Evolutionary conservation across 1,140 invertebrate species (phyloP).

Genomic region (Drosophila rhopaloa): DNA sequence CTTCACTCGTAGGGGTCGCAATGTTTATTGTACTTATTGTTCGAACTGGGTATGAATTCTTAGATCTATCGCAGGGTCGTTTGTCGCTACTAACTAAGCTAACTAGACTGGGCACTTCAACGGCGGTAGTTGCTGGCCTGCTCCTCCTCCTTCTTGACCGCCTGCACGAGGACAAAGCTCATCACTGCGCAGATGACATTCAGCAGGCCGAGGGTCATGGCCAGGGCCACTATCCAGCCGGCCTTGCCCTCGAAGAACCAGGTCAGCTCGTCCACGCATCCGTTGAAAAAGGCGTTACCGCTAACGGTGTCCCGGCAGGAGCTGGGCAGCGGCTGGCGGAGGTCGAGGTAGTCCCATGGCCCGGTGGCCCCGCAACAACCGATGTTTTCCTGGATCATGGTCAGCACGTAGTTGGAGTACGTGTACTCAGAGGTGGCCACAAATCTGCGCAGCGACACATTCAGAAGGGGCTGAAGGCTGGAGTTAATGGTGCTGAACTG

Average conservation of each 20-base stretch:
- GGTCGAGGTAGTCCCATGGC: conserved; percentile 90
- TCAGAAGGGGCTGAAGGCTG: conserved; percentile 90
- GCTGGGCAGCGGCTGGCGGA: conserved; percentile 91
- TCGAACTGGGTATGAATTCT: conserved; percentile 64
- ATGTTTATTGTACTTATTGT: conserved; percentile 72
- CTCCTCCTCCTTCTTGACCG: conserved; percentile 90
- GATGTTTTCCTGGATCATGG: conserved; percentile 94
- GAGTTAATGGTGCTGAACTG: conserved; percentile 92
- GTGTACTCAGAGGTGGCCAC: conserved; percentile 88
- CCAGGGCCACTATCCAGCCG: conserved; percentile 92
- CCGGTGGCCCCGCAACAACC: conserved; percentile 94
- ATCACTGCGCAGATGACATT: conserved; percentile 90
- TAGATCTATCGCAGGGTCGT: conserved; percentile 47
- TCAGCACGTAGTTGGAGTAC: conserved; percentile 88
- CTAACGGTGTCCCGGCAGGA: conserved; percentile 94
- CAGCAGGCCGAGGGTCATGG: conserved; percentile 89
- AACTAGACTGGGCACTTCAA: conserved; percentile 38
- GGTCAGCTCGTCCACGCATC: conserved; percentile 93
- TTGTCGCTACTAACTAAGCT: conserved; percentile 54
- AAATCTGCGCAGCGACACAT: conserved; percentile 88
- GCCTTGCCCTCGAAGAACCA: conserved; percentile 93
- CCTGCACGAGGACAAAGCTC: conserved; percentile 88
- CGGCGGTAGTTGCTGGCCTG: conserved; percentile 85
- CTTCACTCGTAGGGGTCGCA: conserved; percentile 20
- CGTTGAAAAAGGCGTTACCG: conserved; percentile 94